A percentile compares a stretch with the other conserved stretches of the same genome.
These are phyloP conservation scores for Pemphredon lugubris DNA, from an alignment of 2,888 invertebrate species.

Conservation along the genomic window DNA sequence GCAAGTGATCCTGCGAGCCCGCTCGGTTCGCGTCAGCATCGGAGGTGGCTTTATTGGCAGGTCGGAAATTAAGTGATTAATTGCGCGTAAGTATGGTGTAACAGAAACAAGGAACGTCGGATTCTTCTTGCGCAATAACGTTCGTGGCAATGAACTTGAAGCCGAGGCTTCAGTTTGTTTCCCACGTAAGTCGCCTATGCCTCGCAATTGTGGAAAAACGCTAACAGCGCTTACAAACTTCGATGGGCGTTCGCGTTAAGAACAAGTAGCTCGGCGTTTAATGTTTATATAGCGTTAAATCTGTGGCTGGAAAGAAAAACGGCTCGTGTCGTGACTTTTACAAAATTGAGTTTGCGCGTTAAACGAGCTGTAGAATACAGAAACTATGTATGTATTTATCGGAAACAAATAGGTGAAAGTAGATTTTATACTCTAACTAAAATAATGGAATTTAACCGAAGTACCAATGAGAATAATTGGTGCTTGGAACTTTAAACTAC, in stretches of 20 bases:
- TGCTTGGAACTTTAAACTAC: too few species aligned
- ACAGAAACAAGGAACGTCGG: constrained; percentile 46
- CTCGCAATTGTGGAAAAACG: constrained; percentile 37
- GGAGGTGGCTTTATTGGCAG: constrained; percentile 64
- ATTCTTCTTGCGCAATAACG: constrained; percentile 54
- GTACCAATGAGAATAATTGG: too few species aligned
- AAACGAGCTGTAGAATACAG: too few species aligned
- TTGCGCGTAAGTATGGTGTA: constrained; percentile 64
- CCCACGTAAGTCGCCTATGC: constrained; percentile 58
- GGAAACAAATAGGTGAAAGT: too few species aligned
- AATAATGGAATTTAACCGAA: too few species aligned
- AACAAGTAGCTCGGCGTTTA: neutral
- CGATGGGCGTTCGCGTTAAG: constrained; percentile 6
- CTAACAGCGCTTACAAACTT: constrained; percentile 1
- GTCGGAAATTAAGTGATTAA: constrained; percentile 69
- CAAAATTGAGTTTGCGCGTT: too few species aligned
- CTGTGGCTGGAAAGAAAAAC: too few species aligned
- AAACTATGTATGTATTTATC: too few species aligned
- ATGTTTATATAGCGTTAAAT: too few species aligned
- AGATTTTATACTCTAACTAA: too few species aligned
- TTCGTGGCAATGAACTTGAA: constrained; percentile 69
- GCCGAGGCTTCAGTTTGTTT: constrained; percentile 51
- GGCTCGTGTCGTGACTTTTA: too few species aligned
- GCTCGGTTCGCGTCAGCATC: constrained; percentile 26
- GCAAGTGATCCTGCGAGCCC: constrained; percentile 34